phyloP scores from a whole-genome alignment of 1,140 invertebrate species.

The Bombus haemorrhoidalis region DNA sequence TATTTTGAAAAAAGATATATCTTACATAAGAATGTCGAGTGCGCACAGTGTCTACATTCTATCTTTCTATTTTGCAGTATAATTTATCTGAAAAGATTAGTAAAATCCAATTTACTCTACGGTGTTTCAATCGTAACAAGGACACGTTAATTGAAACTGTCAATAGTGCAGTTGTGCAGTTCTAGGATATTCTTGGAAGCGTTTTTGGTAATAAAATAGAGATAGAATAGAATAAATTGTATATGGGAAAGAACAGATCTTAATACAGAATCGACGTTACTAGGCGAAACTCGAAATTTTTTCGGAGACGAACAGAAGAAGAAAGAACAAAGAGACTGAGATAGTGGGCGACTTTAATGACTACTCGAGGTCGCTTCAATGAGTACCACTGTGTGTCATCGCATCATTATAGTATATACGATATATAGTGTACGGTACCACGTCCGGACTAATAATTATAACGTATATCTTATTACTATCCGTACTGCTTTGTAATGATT shows the following conservation, averaged over 20 bases:
- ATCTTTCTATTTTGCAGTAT: neutral
- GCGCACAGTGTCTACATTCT: too few relatives aligned
- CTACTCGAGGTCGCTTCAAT: conserved; percentile 76
- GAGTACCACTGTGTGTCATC: conserved; percentile 70
- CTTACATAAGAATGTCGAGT: too few relatives aligned
- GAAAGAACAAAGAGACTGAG: conserved; percentile 41
- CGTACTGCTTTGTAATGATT: conserved; percentile 7
- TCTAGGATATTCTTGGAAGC: neutral
- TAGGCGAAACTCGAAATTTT: conserved; percentile 1
- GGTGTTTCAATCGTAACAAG: neutral
- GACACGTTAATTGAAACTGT: neutral
- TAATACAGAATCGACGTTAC: neutral
- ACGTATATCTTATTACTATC: conserved; percentile 27
- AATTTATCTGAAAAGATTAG: too few relatives aligned
- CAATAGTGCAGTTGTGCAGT: neutral
- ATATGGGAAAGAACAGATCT: neutral
- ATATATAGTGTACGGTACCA: conserved; percentile 18
- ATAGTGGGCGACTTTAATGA: conserved; percentile 73
- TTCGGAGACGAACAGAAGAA: conserved; percentile 32
- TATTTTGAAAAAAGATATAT: too few relatives aligned
- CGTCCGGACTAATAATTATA: conserved; percentile 45
- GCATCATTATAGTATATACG: conserved; percentile 54
- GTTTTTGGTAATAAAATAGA: neutral
- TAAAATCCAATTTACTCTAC: neutral
- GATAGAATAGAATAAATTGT: neutral